Evolutionary conservation across 2,888 invertebrate genomes (phyloP).

Genomic region (Amiota communis): DNA sequence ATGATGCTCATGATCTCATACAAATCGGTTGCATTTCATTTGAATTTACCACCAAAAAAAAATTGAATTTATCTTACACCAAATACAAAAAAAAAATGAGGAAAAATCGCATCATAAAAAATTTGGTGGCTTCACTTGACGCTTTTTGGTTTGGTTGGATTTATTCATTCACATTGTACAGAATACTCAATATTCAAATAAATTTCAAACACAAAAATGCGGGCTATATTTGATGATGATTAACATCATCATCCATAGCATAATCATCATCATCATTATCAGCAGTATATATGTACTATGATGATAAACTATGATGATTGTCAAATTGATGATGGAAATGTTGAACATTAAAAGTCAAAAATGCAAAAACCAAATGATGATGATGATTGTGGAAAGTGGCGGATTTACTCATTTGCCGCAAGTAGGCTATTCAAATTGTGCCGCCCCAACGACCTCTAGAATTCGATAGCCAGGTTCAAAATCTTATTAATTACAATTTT

Average conservation of each 20-base stretch:
- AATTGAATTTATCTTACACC: not conserved
- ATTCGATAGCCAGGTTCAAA: too few species aligned
- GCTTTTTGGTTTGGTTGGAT: conserved; percentile 6
- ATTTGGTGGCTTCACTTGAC: too few species aligned
- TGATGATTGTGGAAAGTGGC: conserved; percentile 36
- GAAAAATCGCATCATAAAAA: conserved; percentile 13
- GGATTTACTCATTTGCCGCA: too few species aligned
- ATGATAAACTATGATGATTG: not conserved
- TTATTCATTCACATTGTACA: conserved; percentile 18
- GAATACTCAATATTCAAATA: conserved; percentile 26
- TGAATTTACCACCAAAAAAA: conserved; percentile 60
- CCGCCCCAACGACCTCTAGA: too few species aligned
- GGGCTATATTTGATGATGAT: not conserved
- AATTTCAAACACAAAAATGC: conserved; percentile 52
- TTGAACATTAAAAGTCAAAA: not conserved
- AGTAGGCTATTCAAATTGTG: too few species aligned
- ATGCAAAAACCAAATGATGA: conserved; percentile 21
- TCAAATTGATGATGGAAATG: not conserved
- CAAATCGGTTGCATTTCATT: conserved; percentile 60
- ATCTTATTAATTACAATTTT: too few species aligned
- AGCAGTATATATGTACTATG: conserved; percentile 25
- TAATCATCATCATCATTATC: not conserved
- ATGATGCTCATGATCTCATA: conserved; percentile 40
- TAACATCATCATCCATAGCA: too few species aligned
- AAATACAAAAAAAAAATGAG: conserved; percentile 35